phyloP scores from a whole-genome alignment of 1,140 invertebrate species.

The Ganaspis sp. region DNA sequence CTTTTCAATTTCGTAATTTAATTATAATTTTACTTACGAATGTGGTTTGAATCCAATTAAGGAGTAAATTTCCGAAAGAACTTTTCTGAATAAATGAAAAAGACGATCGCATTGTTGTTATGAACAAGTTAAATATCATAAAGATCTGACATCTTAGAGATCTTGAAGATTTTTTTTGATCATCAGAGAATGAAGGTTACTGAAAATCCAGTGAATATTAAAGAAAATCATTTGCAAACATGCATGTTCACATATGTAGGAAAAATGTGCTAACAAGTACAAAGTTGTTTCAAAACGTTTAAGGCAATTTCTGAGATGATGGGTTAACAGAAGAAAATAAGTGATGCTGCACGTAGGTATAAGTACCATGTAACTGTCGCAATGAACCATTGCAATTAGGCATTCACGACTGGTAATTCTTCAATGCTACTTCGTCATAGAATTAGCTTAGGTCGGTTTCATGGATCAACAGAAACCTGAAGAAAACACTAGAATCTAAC shows the following conservation, averaged over 20 bases:
- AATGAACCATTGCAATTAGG: constrained; percentile 11
- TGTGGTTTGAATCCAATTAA: no score
- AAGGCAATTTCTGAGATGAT: background rate
- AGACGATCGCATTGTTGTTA: no score
- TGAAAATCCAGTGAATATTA: background rate
- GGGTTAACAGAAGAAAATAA: constrained; percentile 19
- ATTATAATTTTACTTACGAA: no score
- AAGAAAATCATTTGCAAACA: background rate
- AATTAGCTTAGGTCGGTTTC: background rate
- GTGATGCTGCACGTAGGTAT: constrained; percentile 3
- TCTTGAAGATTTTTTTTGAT: no score
- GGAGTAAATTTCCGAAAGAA: no score
- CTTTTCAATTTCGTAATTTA: background rate
- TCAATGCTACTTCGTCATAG: background rate
- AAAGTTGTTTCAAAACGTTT: constrained; percentile 1
- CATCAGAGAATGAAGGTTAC: background rate
- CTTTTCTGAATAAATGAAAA: no score
- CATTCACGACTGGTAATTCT: background rate
- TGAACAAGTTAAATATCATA: no score
- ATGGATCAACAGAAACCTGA: background rate
- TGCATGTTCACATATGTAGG: background rate
- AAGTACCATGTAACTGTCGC: constrained; percentile 25
- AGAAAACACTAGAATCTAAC: background rate
- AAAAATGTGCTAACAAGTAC: background rate
- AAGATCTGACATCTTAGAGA: no score